Conservation (phyloP, 2,888 invertebrate species). For the Heterodera filipjevi region DNA sequence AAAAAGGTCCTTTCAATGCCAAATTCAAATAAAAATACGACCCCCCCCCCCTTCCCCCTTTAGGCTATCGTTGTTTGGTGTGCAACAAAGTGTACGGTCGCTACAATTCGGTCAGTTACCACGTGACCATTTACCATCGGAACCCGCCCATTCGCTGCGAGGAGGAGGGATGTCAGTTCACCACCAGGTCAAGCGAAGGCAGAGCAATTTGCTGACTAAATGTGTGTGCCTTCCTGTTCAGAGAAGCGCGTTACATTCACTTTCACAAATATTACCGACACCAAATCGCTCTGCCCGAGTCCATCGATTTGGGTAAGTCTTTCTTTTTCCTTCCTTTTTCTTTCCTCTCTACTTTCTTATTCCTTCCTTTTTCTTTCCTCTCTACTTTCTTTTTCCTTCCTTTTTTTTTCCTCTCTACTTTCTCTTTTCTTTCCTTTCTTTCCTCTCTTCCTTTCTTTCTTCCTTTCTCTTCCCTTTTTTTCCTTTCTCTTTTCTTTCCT, state of each 20-base stretch:
- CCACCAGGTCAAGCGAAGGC: slow-evolving; percentile 47
- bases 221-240: background rate
- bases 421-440: no score
- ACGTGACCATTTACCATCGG: slow-evolving; percentile 66
- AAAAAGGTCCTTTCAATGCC: slow-evolving; percentile 41
- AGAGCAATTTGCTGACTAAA: no score
- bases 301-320: slow-evolving; percentile 60
- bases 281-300: slow-evolving; percentile 59
- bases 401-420: no score
- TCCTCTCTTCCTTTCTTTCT: no score
- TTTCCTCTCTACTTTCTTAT: background rate
- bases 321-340: background rate
- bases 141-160: slow-evolving; percentile 65
- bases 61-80: slow-evolving; percentile 59
- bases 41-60: background rate
- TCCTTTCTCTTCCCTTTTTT: no score
- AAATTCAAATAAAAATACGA: background rate
- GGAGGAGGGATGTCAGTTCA: slow-evolving; percentile 62
- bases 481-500: background rate
- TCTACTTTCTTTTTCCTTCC: no score
- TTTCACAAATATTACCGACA: slow-evolving; percentile 66
- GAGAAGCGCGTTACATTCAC: slow-evolving; percentile 61
- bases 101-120: slow-evolving; percentile 63
- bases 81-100: slow-evolving; percentile 64
- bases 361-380: no score